Evolutionary conservation across 2,797 vertebrate genomes (phyloP).

Genomic region (Echeneis naucrates): DNA sequence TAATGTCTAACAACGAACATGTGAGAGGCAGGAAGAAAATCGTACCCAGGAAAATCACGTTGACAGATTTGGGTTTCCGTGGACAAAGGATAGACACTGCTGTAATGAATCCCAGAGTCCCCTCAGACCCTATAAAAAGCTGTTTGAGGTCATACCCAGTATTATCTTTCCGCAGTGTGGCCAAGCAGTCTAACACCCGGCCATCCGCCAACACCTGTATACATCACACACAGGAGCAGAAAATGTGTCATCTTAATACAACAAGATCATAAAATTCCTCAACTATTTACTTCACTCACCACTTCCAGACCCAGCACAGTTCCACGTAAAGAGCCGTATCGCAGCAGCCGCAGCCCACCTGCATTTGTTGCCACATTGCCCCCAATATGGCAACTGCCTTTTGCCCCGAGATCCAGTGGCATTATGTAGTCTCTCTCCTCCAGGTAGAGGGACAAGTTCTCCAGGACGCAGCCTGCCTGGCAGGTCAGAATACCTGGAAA

Average conservation of each 20-base stretch:
- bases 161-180: slow-evolving; percentile 93
- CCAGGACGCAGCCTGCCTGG: slow-evolving; percentile 94
- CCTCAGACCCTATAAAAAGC: slow-evolving; percentile 97
- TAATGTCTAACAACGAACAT: neutral
- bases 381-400: slow-evolving; percentile 97
- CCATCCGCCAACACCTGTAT: slow-evolving; percentile 92
- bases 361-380: slow-evolving; percentile 97
- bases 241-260: neutral
- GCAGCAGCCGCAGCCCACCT: slow-evolving; percentile 91
- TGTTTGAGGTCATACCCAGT: slow-evolving; percentile 98
- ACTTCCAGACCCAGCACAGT: slow-evolving; percentile 94
- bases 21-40: neutral
- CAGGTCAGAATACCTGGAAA: slow-evolving; percentile 92
- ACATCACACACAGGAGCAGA: neutral
- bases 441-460: slow-evolving; percentile 87
- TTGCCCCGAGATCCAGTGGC: slow-evolving; percentile 95
- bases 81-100: slow-evolving; percentile 94
- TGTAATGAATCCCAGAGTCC: slow-evolving; percentile 94
- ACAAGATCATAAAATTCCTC: neutral
- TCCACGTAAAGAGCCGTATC: slow-evolving; percentile 93
- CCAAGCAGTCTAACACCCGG: slow-evolving; percentile 88
- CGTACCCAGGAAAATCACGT: slow-evolving; percentile 94
- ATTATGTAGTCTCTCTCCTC: slow-evolving; percentile 89
- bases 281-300: slow-evolving; percentile 80
- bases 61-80: slow-evolving; percentile 89